A percentile compares a stretch with the other conserved stretches of the same genome.
These are phyloP conservation scores for Bombus haemorrhoidalis DNA, from an alignment of 1,140 invertebrate species.

Conservation along the genomic window DNA sequence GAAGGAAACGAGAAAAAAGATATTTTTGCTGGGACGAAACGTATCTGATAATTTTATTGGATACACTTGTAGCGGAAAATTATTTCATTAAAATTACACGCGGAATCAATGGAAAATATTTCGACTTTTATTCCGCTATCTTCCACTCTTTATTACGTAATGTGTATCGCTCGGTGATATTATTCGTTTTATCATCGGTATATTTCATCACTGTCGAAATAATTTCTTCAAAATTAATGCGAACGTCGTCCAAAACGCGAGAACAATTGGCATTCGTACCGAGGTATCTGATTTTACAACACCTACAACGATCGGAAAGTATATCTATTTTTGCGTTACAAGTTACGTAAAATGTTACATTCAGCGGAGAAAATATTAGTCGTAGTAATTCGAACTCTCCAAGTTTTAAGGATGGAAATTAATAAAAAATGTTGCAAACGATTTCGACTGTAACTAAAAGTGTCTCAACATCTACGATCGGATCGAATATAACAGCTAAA, in stretches of 20 bases:
- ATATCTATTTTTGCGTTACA: background rate
- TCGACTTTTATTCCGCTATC: too few relatives aligned
- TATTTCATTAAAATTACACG: background rate
- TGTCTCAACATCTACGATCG: too few relatives aligned
- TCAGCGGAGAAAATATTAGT: too few relatives aligned
- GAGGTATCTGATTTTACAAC: background rate
- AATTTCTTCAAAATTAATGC: background rate
- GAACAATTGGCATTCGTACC: background rate
- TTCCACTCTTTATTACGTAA: too few relatives aligned
- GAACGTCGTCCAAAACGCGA: background rate
- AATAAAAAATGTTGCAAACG: too few relatives aligned
- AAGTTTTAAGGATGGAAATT: too few relatives aligned
- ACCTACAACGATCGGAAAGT: background rate
- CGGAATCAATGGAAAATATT: too few relatives aligned
- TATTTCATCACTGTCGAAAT: background rate
- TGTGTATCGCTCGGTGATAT: background rate
- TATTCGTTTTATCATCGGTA: background rate
- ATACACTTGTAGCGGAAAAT: background rate
- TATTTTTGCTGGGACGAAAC: background rate
- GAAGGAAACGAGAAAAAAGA: background rate
- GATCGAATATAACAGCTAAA: too few relatives aligned
- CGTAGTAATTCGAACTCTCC: too few relatives aligned
- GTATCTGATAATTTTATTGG: background rate
- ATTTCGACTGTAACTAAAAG: too few relatives aligned
- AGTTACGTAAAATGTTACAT: too few relatives aligned